These are phyloP conservation scores for Brachionus sp. DNA, from an alignment of 1,140 invertebrate species.

Conservation along the genomic window DNA sequence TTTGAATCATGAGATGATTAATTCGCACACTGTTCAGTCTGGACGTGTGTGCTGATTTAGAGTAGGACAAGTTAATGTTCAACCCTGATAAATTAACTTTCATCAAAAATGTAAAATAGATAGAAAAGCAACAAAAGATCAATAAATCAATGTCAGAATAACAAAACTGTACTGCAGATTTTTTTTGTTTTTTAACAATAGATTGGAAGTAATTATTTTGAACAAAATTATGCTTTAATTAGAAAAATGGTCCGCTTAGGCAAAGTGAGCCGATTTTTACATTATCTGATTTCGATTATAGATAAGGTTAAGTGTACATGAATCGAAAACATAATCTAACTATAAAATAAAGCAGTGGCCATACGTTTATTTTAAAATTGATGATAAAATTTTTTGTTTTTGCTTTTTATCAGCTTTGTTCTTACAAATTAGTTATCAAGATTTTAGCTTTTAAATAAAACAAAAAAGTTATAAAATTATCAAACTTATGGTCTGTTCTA, in stretches of 20 bases:
- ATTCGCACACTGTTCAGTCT: neutral
- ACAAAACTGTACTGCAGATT: neutral
- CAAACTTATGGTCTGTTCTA: neutral
- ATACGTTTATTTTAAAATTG: neutral
- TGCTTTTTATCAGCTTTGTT: neutral
- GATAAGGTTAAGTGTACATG: neutral
- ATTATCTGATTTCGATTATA: conserved; percentile 37
- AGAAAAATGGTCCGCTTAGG: neutral
- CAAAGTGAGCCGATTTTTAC: neutral
- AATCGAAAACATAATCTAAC: neutral
- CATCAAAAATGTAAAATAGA: conserved; percentile 26
- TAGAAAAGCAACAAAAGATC: neutral
- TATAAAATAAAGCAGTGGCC: neutral
- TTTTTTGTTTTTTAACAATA: neutral
- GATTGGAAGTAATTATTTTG: neutral
- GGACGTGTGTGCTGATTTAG: neutral
- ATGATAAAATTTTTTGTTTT: no score
- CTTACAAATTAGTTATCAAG: neutral
- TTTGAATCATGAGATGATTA: neutral
- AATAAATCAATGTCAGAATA: conserved; percentile 36
- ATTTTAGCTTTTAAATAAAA: neutral
- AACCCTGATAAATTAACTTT: conserved; percentile 1
- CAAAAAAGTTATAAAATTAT: neutral
- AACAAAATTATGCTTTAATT: neutral
- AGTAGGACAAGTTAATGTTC: neutral